A percentile compares a stretch with the other conserved stretches of the same genome.
These are phyloP conservation scores for Argya squamiceps DNA, from an alignment of 2,797 vertebrate genomes.

Conservation along the genomic window DNA sequence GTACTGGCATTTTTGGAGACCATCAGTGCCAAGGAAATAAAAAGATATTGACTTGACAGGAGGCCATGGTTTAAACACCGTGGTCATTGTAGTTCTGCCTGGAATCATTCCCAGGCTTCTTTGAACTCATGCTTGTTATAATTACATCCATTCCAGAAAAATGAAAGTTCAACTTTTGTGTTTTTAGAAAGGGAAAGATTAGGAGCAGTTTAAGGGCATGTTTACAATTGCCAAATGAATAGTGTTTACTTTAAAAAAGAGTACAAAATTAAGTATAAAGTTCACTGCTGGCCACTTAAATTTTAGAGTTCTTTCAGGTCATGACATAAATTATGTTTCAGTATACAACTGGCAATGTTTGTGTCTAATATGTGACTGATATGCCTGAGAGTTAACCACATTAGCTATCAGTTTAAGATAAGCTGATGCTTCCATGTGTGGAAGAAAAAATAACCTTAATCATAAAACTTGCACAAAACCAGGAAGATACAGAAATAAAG, in stretches of 20 bases:
- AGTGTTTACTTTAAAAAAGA: conserved; percentile 21
- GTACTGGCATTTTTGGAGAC: conserved; percentile 5
- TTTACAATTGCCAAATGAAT: neutral
- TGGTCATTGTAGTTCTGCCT: neutral
- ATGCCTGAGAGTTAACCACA: neutral
- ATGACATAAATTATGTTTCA: neutral
- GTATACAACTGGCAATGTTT: neutral
- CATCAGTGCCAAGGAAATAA: conserved; percentile 10
- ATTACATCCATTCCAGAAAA: conserved; percentile 1
- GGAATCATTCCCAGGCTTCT: conserved; percentile 13
- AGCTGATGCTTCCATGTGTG: neutral
- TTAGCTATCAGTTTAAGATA: neutral
- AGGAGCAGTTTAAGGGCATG: neutral
- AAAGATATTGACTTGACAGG: conserved; percentile 13
- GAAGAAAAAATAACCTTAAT: neutral
- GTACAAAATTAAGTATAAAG: neutral
- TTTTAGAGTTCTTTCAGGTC: neutral
- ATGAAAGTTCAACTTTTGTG: neutral
- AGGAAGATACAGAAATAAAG: neutral
- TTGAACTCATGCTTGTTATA: neutral
- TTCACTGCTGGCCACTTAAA: conserved; percentile 1
- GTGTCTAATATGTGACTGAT: neutral
- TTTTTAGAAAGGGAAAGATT: conserved; percentile 12
- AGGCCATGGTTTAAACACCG: neutral
- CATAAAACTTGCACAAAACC: neutral